Percentiles rank a stretch among this genome's conserved stretches.
These are phyloP conservation scores for Chamaea fasciata DNA, from an alignment of 2,113 vertebrate species.

Conservation along the genomic window DNA sequence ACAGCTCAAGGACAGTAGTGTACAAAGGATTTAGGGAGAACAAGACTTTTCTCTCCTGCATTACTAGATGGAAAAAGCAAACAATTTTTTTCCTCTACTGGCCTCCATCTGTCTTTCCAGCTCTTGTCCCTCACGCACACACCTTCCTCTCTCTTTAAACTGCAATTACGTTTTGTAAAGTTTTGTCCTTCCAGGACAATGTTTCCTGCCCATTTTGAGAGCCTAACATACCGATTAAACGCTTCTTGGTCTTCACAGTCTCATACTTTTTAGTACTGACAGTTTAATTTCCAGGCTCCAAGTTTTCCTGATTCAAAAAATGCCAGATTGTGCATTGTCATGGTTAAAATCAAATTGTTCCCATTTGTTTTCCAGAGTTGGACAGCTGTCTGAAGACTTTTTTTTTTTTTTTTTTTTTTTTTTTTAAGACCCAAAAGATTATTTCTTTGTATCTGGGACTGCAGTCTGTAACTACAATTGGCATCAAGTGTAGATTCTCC, in stretches of 20 bases:
- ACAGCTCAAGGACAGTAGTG: background rate
- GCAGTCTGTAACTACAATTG: background rate
- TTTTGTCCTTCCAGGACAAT: constrained; percentile 59
- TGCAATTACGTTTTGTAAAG: constrained; percentile 41
- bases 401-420: background rate
- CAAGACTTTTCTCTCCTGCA: background rate
- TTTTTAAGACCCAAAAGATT: constrained; percentile 46
- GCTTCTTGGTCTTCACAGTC: constrained; percentile 58
- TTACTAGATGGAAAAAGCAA: background rate
- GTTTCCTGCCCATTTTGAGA: constrained; percentile 54
- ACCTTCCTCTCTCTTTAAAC: background rate
- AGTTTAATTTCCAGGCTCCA: constrained; percentile 75
- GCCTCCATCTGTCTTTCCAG: background rate
- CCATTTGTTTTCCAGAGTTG: constrained; percentile 61
- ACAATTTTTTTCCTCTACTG: background rate
- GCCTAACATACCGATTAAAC: constrained; percentile 69
- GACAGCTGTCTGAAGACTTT: constrained; percentile 44
- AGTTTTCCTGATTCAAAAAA: constrained; percentile 73
- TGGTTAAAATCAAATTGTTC: constrained; percentile 70
- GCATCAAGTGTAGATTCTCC: background rate
- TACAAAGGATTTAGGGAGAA: background rate
- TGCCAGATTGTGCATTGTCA: constrained; percentile 67
- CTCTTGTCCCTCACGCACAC: background rate
- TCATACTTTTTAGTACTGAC: constrained; percentile 71
- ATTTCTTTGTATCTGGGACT: constrained; percentile 25